phyloP scores from a whole-genome alignment of 2,113 vertebrate species.

The Pituophis catenifer region DNA sequence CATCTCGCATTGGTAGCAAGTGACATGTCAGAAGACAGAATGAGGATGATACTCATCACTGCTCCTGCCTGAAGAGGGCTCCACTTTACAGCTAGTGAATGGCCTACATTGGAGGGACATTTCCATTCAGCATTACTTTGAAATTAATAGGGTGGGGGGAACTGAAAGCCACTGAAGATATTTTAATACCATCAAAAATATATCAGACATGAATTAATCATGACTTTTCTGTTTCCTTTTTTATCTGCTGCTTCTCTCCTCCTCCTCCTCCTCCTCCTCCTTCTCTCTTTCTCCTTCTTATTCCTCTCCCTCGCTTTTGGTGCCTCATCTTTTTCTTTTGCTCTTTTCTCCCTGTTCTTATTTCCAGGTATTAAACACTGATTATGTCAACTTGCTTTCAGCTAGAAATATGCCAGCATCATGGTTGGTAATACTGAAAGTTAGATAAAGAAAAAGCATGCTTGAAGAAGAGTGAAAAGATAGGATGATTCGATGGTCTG shows the following conservation, averaged over 20 bases:
- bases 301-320: background rate
- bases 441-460: background rate
- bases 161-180: background rate
- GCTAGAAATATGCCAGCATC: background rate
- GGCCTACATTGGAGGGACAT: background rate
- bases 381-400: background rate
- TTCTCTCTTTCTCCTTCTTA: background rate
- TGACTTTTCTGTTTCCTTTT: background rate
- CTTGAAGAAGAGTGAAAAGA: background rate
- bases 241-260: background rate
- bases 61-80: background rate
- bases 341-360: background rate
- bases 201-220: background rate
- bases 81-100: background rate
- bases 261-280: no score
- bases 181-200: background rate
- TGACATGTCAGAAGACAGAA: background rate
- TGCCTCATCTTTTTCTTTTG: background rate
- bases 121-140: background rate
- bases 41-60: background rate
- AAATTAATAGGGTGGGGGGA: background rate
- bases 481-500: accelerated
- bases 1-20: background rate
- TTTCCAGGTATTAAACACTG: background rate
- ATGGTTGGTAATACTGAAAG: background rate